Percentiles rank a stretch among this genome's conserved stretches.
Evolutionary conservation across 2,113 vertebrate genomes (phyloP).

Genomic region (Nymphicus hollandicus): DNA sequence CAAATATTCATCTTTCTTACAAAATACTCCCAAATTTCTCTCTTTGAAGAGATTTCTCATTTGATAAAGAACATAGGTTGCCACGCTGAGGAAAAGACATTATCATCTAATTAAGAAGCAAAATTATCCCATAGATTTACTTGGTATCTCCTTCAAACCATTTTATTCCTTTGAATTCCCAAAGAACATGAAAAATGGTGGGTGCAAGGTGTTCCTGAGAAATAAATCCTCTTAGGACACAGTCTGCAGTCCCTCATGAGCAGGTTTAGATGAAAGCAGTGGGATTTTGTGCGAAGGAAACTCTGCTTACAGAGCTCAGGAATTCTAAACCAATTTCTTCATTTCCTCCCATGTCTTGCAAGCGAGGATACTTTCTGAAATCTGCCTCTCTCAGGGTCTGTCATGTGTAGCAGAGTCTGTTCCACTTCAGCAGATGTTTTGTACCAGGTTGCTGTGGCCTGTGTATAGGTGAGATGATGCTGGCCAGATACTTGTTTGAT

Average conservation of each 20-base stretch:
- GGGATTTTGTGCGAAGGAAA: not conserved
- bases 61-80: not conserved
- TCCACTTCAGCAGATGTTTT: not conserved
- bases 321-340: not conserved
- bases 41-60: not conserved
- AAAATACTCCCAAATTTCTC: conserved; percentile 9
- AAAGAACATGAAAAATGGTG: not conserved
- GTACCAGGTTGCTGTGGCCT: too few species aligned
- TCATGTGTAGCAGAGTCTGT: not conserved
- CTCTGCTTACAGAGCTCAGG: not conserved
- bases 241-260: not conserved
- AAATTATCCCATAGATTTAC: not conserved
- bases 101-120: not conserved
- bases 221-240: not conserved
- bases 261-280: not conserved
- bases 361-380: not conserved
- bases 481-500: not conserved
- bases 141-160: not conserved
- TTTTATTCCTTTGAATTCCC: not conserved
- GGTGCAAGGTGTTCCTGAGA: not conserved
- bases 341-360: not conserved
- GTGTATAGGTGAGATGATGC: not conserved
- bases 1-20: conserved; percentile 5
- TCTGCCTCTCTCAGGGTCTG: not conserved
- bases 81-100: not conserved